A percentile compares a stretch with the other conserved stretches of the same genome.
These are phyloP conservation scores for Coptodon bakossiorum DNA, from an alignment of 2,113 vertebrate species.

Conservation along the genomic window DNA sequence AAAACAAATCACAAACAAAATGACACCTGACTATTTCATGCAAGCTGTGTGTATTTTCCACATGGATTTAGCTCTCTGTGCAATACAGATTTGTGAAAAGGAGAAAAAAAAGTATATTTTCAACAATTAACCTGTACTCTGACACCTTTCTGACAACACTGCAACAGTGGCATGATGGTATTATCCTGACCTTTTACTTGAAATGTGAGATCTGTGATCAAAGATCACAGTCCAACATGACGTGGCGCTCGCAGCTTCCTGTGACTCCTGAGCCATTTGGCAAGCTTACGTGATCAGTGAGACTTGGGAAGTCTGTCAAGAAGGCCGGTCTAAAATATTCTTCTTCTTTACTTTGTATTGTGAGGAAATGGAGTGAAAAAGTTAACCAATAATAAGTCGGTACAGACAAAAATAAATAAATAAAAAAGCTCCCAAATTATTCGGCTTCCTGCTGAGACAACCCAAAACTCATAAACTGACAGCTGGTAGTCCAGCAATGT, in stretches of 20 bases:
- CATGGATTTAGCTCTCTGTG: not conserved
- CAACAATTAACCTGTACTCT: not conserved
- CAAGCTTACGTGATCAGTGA: constrained; percentile 3
- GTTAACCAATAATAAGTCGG: not conserved
- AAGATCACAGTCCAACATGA: constrained; percentile 37
- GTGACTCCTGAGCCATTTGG: constrained; percentile 4
- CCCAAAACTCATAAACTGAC: not conserved
- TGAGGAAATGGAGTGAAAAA: not conserved
- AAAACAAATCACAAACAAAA: not conserved
- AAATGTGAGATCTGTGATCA: constrained; percentile 22
- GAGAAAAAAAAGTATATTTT: not conserved
- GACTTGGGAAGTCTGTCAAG: not conserved
- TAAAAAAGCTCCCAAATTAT: not conserved
- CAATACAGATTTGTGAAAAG: not conserved
- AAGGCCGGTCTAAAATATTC: not conserved
- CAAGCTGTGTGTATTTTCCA: not conserved
- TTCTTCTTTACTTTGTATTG: not conserved
- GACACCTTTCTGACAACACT: not conserved
- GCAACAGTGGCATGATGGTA: not conserved
- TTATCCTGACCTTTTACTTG: constrained; percentile 26
- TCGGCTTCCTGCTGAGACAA: not conserved
- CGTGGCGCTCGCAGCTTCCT: constrained; percentile 28
- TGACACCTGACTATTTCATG: not conserved
- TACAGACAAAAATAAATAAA: not conserved
- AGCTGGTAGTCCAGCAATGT: not conserved